Conservation (phyloP, 2,888 invertebrate species). For the Drosophila prostipennis region DNA sequence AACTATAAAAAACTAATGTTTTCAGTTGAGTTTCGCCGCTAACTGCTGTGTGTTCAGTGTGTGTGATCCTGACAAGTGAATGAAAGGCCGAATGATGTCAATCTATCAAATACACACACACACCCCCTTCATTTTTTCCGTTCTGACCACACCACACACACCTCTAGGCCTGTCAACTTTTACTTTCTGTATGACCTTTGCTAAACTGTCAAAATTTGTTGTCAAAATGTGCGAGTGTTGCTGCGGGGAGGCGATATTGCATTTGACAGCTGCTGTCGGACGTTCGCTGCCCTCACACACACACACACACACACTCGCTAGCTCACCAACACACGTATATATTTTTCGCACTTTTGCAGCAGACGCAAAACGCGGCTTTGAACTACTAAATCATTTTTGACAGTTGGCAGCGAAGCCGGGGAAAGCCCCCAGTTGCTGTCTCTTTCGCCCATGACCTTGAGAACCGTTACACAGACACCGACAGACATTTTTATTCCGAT, state of each 20-base stretch:
- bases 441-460: constrained; percentile 19
- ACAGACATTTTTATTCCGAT: constrained; percentile 45
- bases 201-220: constrained; percentile 72
- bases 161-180: constrained; percentile 62
- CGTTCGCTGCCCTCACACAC: constrained; percentile 37
- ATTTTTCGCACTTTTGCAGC: constrained; percentile 53
- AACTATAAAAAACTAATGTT: constrained; percentile 67
- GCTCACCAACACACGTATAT: constrained; percentile 26
- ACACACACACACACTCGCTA: too few species aligned
- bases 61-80: constrained; percentile 72
- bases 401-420: constrained; percentile 76
- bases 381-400: constrained; percentile 81
- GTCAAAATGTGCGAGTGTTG: constrained; percentile 23
- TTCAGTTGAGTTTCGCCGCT: constrained; percentile 32
- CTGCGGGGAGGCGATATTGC: constrained; percentile 21
- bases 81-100: constrained; percentile 62
- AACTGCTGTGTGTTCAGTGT: constrained; percentile 2
- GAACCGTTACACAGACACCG: constrained; percentile 70
- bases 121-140: background rate
- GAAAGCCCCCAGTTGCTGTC: constrained; percentile 70
- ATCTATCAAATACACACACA: constrained; percentile 75
- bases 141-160: constrained; percentile 5
- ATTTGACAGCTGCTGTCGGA: constrained; percentile 63
- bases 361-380: constrained; percentile 74
- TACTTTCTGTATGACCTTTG: constrained; percentile 77